Percentiles rank a stretch among this genome's conserved stretches.
These are phyloP conservation scores for Scaptomyza tumidula DNA, from an alignment of 2,888 invertebrate genomes.

Conservation along the genomic window DNA sequence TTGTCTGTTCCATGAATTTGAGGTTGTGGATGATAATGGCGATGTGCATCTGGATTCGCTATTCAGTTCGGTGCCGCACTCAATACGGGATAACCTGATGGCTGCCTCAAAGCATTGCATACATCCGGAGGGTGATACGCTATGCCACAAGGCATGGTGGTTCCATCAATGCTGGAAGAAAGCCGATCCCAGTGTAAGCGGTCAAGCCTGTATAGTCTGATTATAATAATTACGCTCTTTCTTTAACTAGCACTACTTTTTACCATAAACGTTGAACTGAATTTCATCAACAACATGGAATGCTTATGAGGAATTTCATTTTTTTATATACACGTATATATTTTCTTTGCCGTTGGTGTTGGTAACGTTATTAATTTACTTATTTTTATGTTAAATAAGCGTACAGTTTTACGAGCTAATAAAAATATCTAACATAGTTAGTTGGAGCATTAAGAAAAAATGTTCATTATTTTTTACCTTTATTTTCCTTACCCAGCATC, in stretches of 20 bases:
- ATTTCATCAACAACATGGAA: neutral
- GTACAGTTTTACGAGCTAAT: neutral
- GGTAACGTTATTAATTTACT: conserved; percentile 3
- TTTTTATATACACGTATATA: neutral
- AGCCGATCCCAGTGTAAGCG: conserved; percentile 82
- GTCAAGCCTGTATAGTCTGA: too few species aligned
- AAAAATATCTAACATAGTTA: conserved; percentile 5
- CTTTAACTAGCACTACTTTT: conserved; percentile 74
- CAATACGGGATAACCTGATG: conserved; percentile 75
- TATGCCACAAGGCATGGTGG: conserved; percentile 84
- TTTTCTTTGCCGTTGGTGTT: conserved; percentile 6
- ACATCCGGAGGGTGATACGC: conserved; percentile 82
- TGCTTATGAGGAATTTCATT: neutral
- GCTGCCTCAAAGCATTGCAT: conserved; percentile 81
- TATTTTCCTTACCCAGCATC: too few species aligned
- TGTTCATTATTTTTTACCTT: neutral
- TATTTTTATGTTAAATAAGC: neutral
- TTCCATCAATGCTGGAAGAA: conserved; percentile 84
- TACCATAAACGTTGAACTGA: conserved; percentile 55
- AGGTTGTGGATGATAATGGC: conserved; percentile 83
- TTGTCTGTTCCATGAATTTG: conserved; percentile 83
- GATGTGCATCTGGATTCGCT: conserved; percentile 83
- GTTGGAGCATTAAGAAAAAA: neutral
- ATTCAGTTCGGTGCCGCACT: conserved; percentile 74
- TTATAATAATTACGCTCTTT: neutral